These are phyloP conservation scores for Python bivittatus DNA, from an alignment of 2,113 vertebrate genomes.

Conservation along the genomic window DNA sequence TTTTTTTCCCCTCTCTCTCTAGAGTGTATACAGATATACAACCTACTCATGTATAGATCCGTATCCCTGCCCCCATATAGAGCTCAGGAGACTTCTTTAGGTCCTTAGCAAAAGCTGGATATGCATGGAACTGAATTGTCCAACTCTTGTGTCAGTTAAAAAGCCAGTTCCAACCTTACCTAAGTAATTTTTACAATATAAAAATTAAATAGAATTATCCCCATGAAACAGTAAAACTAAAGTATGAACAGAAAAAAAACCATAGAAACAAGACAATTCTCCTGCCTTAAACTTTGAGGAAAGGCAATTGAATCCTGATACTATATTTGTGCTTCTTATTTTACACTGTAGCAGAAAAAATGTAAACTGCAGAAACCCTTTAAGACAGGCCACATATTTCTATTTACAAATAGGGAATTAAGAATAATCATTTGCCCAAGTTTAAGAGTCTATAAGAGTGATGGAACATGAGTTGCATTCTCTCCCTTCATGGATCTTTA, in stretches of 20 bases:
- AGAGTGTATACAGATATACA: background rate
- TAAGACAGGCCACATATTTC: background rate
- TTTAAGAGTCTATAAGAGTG: background rate
- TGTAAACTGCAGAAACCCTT: background rate
- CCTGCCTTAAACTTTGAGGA: background rate
- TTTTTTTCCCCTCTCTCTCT: background rate
- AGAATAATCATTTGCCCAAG: background rate
- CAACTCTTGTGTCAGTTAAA: background rate
- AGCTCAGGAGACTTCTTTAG: no score
- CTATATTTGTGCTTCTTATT: background rate
- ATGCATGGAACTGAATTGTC: background rate
- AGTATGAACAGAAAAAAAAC: background rate
- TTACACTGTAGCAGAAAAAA: background rate
- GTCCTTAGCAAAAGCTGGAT: background rate
- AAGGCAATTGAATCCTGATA: background rate
- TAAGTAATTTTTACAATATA: background rate
- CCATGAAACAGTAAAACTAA: background rate
- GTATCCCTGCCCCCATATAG: background rate
- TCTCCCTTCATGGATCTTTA: background rate
- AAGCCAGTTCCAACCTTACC: background rate
- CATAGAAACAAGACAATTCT: background rate
- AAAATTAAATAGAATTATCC: background rate
- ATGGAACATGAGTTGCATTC: background rate
- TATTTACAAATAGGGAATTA: background rate
- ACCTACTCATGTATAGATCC: background rate